Evolutionary conservation across 2,797 vertebrate genomes (phyloP).

Genomic region (Macrochelys suwanniensis): DNA sequence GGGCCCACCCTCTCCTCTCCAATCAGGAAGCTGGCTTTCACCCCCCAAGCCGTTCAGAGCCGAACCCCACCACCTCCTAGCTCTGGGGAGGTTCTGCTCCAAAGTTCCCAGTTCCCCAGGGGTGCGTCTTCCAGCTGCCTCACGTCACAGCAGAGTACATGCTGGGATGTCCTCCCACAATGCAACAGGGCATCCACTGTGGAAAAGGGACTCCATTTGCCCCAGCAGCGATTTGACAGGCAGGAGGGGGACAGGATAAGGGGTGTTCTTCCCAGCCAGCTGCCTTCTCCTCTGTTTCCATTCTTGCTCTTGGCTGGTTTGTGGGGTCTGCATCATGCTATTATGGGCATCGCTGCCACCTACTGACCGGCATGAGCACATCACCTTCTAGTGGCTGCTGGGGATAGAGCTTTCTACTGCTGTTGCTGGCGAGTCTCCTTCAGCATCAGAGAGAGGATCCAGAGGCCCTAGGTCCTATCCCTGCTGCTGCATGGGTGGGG

Average conservation of each 20-base stretch:
- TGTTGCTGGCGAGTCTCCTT: not conserved
- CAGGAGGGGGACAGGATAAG: not conserved
- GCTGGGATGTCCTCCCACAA: not conserved
- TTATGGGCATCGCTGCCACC: no score
- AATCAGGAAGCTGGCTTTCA: not conserved
- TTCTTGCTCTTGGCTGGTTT: not conserved
- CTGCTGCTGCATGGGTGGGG: not conserved
- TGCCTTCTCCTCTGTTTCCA: not conserved
- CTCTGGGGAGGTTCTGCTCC: not conserved
- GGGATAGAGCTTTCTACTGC: not conserved
- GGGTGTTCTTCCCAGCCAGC: no score
- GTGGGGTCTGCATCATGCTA: not conserved
- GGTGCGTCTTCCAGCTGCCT: not conserved
- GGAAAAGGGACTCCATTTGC: not conserved
- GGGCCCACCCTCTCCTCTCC: not conserved
- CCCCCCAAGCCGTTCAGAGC: not conserved
- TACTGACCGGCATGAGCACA: no score
- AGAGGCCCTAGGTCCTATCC: not conserved
- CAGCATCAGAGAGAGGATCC: not conserved
- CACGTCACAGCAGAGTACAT: not conserved
- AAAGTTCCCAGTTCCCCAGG: not conserved
- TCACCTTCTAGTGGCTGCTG: not conserved
- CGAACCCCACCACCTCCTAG: not conserved
- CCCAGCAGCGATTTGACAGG: not conserved
- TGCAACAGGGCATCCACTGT: not conserved